Base-by-base conservation (phyloP, 2,113 vertebrate species). In the Phrynosoma platyrhinos region DNA sequence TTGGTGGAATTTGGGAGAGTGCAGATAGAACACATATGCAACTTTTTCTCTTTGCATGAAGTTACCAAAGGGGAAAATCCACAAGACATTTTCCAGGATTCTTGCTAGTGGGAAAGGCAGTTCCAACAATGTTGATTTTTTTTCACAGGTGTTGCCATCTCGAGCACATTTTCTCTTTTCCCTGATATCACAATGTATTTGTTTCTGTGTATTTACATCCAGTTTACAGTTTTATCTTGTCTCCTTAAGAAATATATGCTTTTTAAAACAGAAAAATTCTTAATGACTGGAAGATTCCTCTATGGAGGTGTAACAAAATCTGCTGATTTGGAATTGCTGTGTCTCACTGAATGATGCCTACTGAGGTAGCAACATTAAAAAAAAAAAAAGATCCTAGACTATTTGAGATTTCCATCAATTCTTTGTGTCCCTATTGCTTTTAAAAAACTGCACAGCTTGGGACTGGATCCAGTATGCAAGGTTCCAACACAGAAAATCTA, bases 401-500 rank as follows among this genome's bases (percentile, higher is more conserved):
- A 23, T 66, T 40, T 64, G 12, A 10, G 64, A 40, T 66, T 82
- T 40, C 32, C 58, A 12, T 32, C 21, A 55, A 71, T 40, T 71
- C 58, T 40, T 68, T 83, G 27, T 58, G 47, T 52, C 32, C 36
- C 25, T 25, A 14, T 78, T 52, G 42, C 42, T 18, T 18, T 52
- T 27, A 14, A 27, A 78, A 78, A 8, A 18, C 20, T 13, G 40
- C 21, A 9, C 47, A 78, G 76, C 23, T 32, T n/a, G 52, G 30
- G 53, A 16, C 4, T 30, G 25, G 3, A 40, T 66, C 9, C 82
- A 71, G 23, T 32, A 74, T 18, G 6, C 13, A 8, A 6, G n/a
- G 16, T 27, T 93, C 52, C 88, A 88, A 87, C 79, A 66, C 12
- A 82, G 32, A 82, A 16, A 53, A 21, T 83, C 16, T 71, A 42